Percentiles rank a stretch among this genome's conserved stretches.
Conservation (phyloP, 2,888 invertebrate genomes). For the Dorcus hopei region DNA sequence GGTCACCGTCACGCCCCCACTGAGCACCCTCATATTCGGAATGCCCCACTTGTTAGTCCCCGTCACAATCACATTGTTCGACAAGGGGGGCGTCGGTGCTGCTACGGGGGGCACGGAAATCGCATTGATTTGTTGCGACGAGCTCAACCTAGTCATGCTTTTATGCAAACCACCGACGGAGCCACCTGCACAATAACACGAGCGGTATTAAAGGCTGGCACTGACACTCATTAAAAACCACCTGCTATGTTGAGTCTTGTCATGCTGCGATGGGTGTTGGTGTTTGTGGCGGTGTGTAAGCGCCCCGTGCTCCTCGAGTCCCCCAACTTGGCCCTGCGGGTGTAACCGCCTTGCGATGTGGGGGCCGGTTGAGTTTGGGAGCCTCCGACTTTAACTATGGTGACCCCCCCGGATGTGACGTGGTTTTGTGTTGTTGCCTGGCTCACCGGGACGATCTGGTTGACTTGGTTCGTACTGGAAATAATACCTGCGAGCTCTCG, state of each 20-base stretch:
- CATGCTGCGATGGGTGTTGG: constrained; percentile 75
- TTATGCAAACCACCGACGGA: constrained; percentile 77
- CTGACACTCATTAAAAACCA: constrained; percentile 25
- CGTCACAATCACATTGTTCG: constrained; percentile 53
- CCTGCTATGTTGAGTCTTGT: constrained; percentile 73
- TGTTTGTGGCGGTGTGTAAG: constrained; percentile 66
- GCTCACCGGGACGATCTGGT: constrained; percentile 23
- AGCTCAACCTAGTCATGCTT: constrained; percentile 78
- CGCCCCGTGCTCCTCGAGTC: constrained; percentile 75
- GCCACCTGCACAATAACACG: constrained; percentile 51
- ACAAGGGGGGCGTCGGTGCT: constrained; percentile 45
- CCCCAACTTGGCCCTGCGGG: constrained; percentile 64
- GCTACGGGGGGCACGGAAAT: constrained; percentile 30
- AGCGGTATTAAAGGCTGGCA: no score
- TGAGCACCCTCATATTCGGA: constrained; percentile 50
- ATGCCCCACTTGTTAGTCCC: constrained; percentile 54
- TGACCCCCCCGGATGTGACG: constrained; percentile 72
- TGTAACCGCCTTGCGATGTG: constrained; percentile 50
- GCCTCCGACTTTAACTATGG: constrained; percentile 74
- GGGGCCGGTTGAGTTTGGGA: constrained; percentile 26
- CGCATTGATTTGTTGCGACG: constrained; percentile 70
- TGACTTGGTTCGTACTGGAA: constrained; percentile 43
- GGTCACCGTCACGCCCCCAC: constrained; percentile 64
- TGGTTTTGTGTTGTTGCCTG: constrained; percentile 44
- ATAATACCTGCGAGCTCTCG: neutral